Conservation (phyloP, 2,113 vertebrate genomes). For the Calypte anna region DNA sequence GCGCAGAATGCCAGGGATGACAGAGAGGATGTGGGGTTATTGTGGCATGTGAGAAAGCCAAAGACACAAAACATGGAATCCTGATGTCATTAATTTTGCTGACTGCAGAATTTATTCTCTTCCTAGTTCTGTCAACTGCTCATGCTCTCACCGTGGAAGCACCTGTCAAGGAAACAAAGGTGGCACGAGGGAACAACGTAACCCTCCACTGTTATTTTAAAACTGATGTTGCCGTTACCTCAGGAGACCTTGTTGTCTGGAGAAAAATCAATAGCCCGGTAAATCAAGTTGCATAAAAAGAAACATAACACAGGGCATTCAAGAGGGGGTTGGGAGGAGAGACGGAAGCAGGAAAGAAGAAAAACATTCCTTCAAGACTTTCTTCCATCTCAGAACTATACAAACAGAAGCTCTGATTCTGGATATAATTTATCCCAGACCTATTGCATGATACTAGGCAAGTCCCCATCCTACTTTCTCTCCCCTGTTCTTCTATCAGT, state of each 20-base stretch:
- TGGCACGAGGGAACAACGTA: conserved; percentile 62
- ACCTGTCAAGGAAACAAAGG: conserved; percentile 56
- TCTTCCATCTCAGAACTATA: background rate
- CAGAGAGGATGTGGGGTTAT: background rate
- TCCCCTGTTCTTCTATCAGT: background rate
- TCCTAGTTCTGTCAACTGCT: conserved; percentile 76
- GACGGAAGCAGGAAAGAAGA: background rate
- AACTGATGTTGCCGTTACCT: accelerated
- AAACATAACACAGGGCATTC: background rate
- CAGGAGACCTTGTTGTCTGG: conserved; percentile 67
- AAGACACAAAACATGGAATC: background rate
- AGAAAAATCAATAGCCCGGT: background rate
- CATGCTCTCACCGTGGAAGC: conserved; percentile 76
- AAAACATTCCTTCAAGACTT: background rate
- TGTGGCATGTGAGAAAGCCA: background rate
- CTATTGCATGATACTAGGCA: background rate
- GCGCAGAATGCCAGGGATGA: background rate
- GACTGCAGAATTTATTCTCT: background rate
- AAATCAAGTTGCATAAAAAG: background rate
- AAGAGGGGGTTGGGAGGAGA: background rate
- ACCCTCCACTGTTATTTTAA: conserved; percentile 80
- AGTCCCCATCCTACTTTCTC: background rate
- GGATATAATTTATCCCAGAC: background rate
- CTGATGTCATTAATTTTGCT: background rate
- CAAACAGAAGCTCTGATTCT: background rate